Evolutionary conservation across 1,140 invertebrate species (phyloP).

Genomic region (Zaprionus tsacasi): DNA sequence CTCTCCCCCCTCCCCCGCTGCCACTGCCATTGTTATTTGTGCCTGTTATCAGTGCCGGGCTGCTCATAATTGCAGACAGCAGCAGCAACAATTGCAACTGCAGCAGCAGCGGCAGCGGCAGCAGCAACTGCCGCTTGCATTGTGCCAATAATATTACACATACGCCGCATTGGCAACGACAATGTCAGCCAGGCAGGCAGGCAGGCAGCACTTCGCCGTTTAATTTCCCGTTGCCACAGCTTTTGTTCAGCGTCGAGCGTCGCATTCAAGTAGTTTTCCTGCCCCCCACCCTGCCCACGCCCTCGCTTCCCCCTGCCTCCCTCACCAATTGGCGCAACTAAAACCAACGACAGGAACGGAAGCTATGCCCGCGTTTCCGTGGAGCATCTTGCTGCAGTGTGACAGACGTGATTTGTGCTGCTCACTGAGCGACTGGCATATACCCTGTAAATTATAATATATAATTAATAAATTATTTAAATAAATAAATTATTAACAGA

Average conservation of each 20-base stretch:
- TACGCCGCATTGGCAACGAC: conserved; percentile 65
- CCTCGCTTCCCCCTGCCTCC: not conserved
- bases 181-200: not conserved
- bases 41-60: conserved; percentile 39
- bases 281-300: not conserved
- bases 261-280: conserved; percentile 45
- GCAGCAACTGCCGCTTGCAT: conserved; percentile 27
- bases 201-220: conserved; percentile 13
- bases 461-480: not conserved
- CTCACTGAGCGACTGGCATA: not conserved
- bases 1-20: not conserved
- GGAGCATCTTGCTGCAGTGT: conserved; percentile 36
- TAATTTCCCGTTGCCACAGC: conserved; percentile 51
- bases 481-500: too few species aligned
- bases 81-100: conserved; percentile 12
- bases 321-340: conserved; percentile 4
- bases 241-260: conserved; percentile 39
- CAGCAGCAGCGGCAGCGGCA: conserved; percentile 21
- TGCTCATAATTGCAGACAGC: conserved; percentile 46
- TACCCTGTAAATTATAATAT: conserved; percentile 8
- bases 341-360: conserved; percentile 38
- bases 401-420: not conserved
- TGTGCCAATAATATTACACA: conserved; percentile 74
- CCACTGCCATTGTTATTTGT: not conserved
- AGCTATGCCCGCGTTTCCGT: conserved; percentile 49